Conservation (phyloP, 2,888 invertebrate genomes). For the Acrobasis consociella region DNA sequence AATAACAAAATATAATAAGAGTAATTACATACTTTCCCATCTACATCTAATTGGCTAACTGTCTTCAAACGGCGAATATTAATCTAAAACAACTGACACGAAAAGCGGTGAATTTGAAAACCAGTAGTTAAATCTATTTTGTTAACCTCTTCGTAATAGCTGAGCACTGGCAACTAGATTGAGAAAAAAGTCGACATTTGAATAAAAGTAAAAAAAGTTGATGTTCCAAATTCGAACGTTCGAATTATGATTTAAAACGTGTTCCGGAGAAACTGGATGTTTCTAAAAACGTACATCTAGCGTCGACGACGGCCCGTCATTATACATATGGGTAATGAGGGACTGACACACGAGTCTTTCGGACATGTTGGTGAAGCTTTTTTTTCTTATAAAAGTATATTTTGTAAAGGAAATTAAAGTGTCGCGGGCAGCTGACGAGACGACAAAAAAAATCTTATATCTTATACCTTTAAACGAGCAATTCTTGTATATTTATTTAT, state of each 20-base stretch:
- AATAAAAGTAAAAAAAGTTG: constrained; percentile 52
- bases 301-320: constrained; percentile 62
- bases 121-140: constrained; percentile 47
- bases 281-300: constrained; percentile 79
- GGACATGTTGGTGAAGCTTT: constrained; percentile 46
- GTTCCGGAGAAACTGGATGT: constrained; percentile 81
- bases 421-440: no score
- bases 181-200: constrained; percentile 21
- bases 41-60: constrained; percentile 49
- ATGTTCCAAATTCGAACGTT: constrained; percentile 79
- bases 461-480: no score
- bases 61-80: constrained; percentile 42
- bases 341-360: constrained; percentile 47
- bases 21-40: constrained; percentile 45
- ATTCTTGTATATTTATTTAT: no score
- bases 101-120: constrained; percentile 43
- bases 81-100: constrained; percentile 46
- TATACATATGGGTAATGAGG: constrained; percentile 78
- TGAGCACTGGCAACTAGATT: constrained; percentile 30
- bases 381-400: background rate
- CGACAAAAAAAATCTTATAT: no score
- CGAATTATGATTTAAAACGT: constrained; percentile 83
- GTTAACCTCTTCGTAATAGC: constrained; percentile 30
- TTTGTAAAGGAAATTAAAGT: no score
- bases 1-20: constrained; percentile 41